A percentile compares a stretch with the other conserved stretches of the same genome.
phyloP scores from a whole-genome alignment of 2,797 vertebrate species.

The Sebastes steindachneri region DNA sequence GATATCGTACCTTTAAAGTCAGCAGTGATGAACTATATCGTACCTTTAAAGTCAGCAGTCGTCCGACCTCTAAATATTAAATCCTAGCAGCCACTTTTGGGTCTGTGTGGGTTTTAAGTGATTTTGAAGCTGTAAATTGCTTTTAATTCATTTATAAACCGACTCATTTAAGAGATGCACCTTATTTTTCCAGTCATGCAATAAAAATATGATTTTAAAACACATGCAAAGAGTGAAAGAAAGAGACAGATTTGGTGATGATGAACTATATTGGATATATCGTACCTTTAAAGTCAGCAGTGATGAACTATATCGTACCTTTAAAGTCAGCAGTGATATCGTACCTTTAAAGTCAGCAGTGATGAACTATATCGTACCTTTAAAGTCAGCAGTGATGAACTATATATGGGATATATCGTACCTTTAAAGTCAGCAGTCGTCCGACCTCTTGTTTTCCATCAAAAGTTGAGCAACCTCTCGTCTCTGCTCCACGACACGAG shows the following conservation, averaged over 20 bases:
- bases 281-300: too few relatives aligned
- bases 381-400: too few relatives aligned
- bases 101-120: slow-evolving; percentile 51
- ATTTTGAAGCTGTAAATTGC: slow-evolving; percentile 17
- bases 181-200: background rate
- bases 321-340: background rate
- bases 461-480: slow-evolving; percentile 82
- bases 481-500: slow-evolving; percentile 65
- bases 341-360: slow-evolving; percentile 84
- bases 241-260: background rate
- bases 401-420: slow-evolving; percentile 57
- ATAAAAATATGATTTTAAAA: slow-evolving; percentile 15
- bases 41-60: slow-evolving; percentile 83
- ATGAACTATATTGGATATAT: too few relatives aligned
- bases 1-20: too few relatives aligned
- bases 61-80: slow-evolving; percentile 71
- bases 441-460: slow-evolving; percentile 84
- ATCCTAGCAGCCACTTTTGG: slow-evolving; percentile 18
- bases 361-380: too few relatives aligned
- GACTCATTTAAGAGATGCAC: background rate
- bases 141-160: slow-evolving; percentile 36
- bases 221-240: slow-evolving; percentile 16
- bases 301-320: too few relatives aligned
- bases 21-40: background rate
- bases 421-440: slow-evolving; percentile 84